Evolutionary conservation across 2,113 vertebrate species (phyloP), one percentile per base, ranked within the genome.

Genomic region (Oreochromis tanganicae): DNA sequence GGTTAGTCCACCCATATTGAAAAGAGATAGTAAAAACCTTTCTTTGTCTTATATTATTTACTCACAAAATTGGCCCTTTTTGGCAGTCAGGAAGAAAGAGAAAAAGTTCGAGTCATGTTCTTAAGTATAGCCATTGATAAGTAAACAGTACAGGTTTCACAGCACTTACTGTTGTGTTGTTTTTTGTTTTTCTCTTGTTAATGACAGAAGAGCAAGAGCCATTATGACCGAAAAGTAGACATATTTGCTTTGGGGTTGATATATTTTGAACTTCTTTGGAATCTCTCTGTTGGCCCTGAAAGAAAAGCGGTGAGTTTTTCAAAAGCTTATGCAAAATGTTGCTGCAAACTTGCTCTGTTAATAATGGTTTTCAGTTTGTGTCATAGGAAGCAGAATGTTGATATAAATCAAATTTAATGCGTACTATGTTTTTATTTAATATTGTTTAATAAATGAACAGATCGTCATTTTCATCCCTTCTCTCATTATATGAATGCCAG

Each of bases 231-330:
- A 5, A 96, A 97, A 95, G 98, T 99, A 86, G 98, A 99, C 88
- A 96, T 99, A 89, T 99, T 94, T 91, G 94, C 98, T 52, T 56
- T 98, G 91, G 98, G 98, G 59, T 89, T 99, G 92, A 97, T 98
- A 88, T 97, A 97, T 86, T 97, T 97, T 86, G 97, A 98, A 94
- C 96, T 98, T 34, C 92, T 98, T 90, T 93, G 95, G 2, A 84
- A 89, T 10, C 3, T 96, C 57, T 1, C 41, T 41, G 84, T 68
- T 68, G 2, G 0, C 9, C 13, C 2, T 1, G 96, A 96, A 80
- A 95, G 14, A 32, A 7, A 2, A 19, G 7, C 2, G 83, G 96
- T 97, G 78, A 90, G 94, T 94, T 43, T 36, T 38, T 71, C 32
- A 14, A 24, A 6, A 27, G 24, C 68, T 41, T 41, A 14, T 41